phyloP scores from a whole-genome alignment of 92 coral and sea anemone genomes.

The Phenganax marumi region DNA sequence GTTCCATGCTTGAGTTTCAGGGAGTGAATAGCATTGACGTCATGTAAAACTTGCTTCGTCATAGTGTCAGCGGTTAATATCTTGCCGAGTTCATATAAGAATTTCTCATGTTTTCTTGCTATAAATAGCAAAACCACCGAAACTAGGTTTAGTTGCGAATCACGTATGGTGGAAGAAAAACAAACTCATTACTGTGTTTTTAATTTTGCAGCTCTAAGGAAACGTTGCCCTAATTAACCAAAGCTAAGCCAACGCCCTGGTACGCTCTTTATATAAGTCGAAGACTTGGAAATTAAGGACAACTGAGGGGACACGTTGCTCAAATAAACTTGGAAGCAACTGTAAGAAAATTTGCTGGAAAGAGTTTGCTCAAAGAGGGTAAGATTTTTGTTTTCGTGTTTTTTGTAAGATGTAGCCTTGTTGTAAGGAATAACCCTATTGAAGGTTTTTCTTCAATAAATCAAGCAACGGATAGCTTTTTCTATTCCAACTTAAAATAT shows the following conservation, averaged over 20 bases:
- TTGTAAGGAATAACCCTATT: too few relatives aligned
- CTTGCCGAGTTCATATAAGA: background rate
- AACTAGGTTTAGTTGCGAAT: background rate
- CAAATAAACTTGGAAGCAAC: too few relatives aligned
- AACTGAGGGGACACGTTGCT: background rate
- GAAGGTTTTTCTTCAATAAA: too few relatives aligned
- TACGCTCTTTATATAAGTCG: background rate
- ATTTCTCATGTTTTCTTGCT: background rate
- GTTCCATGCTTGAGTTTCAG: too few relatives aligned
- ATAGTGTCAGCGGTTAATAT: background rate
- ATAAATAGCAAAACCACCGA: background rate
- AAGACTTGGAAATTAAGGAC: background rate
- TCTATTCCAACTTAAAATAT: too few relatives aligned
- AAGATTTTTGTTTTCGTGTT: too few relatives aligned
- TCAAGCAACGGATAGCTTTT: too few relatives aligned
- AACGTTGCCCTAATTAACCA: background rate
- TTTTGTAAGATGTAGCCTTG: too few relatives aligned
- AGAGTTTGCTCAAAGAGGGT: too few relatives aligned
- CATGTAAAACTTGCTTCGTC: background rate
- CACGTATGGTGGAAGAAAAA: background rate
- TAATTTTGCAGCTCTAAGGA: background rate
- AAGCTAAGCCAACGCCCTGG: background rate
- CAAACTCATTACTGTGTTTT: background rate
- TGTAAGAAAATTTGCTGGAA: too few relatives aligned
- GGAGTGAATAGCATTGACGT: background rate